Conservation (phyloP, 2,113 vertebrate species). For the Callospermophilus lateralis region DNA sequence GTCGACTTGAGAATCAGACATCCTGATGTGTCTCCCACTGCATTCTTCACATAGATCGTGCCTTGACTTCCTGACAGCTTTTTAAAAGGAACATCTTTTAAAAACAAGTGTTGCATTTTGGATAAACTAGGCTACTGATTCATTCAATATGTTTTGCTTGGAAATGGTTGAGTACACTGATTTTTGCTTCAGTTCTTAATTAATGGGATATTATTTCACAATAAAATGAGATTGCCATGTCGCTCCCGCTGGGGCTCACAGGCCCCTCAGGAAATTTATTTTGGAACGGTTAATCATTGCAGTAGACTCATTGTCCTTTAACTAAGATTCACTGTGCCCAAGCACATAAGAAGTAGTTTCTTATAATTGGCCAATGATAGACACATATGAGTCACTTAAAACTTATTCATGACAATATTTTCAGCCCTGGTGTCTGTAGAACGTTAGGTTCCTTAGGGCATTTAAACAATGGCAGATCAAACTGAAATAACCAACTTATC, state of each 20-base stretch:
- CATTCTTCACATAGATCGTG: not conserved
- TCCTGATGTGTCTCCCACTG: not conserved
- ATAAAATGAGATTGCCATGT: slow-evolving; percentile 5
- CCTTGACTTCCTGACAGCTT: slow-evolving; percentile 44
- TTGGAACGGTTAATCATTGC: slow-evolving; percentile 65
- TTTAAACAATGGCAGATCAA: slow-evolving; percentile 39
- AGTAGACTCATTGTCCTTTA: slow-evolving; percentile 44
- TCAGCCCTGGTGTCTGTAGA: not conserved
- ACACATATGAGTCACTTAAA: slow-evolving; percentile 41
- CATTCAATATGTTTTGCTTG: slow-evolving; percentile 55
- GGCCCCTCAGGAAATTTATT: slow-evolving; percentile 41
- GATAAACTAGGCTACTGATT: slow-evolving; percentile 41
- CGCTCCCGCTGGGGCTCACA: not conserved
- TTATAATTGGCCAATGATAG: slow-evolving; percentile 38
- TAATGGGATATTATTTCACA: slow-evolving; percentile 70
- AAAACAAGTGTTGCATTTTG: slow-evolving; percentile 52
- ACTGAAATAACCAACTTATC: slow-evolving; percentile 14
- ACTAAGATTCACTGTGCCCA: slow-evolving; percentile 37
- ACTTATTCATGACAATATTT: slow-evolving; percentile 14
- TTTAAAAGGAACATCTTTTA: slow-evolving; percentile 52
- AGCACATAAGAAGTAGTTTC: slow-evolving; percentile 15
- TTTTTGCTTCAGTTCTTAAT: slow-evolving; percentile 69
- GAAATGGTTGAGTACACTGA: slow-evolving; percentile 30
- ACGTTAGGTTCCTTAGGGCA: not conserved
- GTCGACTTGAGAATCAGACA: not conserved